These are phyloP conservation scores for Bombus fervidus DNA, from an alignment of 1,140 invertebrate species.

Conservation along the genomic window DNA sequence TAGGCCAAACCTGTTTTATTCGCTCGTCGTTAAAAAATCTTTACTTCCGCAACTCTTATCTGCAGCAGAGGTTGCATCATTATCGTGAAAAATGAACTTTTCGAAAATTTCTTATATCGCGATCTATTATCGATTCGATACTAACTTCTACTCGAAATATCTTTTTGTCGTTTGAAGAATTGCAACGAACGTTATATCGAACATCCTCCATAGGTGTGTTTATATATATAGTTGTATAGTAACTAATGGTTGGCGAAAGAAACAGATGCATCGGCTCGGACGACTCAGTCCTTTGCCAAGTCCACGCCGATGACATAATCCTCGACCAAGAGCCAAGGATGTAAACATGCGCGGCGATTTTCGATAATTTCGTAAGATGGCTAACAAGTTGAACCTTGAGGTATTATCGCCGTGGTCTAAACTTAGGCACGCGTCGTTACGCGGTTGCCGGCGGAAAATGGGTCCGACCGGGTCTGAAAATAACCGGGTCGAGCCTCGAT, in stretches of 20 bases:
- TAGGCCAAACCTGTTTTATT: neutral
- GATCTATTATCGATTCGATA: too few relatives aligned
- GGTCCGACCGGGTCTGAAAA: conserved; percentile 43
- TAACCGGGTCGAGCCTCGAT: conserved; percentile 19
- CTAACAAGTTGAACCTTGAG: conserved; percentile 66
- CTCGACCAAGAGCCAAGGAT: conserved; percentile 60
- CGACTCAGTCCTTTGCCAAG: conserved; percentile 41
- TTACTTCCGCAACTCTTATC: too few relatives aligned
- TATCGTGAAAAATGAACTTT: too few relatives aligned
- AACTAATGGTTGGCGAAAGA: neutral
- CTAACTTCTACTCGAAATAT: too few relatives aligned
- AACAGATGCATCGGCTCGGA: neutral
- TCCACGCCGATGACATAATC: conserved; percentile 62
- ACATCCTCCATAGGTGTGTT: too few relatives aligned
- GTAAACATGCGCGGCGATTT: conserved; percentile 66
- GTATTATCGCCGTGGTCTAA: conserved; percentile 69
- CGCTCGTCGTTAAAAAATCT: too few relatives aligned
- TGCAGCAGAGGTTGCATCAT: too few relatives aligned
- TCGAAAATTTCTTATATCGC: too few relatives aligned
- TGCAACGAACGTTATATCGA: too few relatives aligned
- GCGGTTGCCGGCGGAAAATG: conserved; percentile 51
- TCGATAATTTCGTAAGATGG: conserved; percentile 67
- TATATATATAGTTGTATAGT: neutral
- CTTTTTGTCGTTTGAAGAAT: too few relatives aligned
- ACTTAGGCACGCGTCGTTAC: conserved; percentile 49